Conservation (phyloP, 2,797 vertebrate genomes). For the Uromys caudimaculatus region DNA sequence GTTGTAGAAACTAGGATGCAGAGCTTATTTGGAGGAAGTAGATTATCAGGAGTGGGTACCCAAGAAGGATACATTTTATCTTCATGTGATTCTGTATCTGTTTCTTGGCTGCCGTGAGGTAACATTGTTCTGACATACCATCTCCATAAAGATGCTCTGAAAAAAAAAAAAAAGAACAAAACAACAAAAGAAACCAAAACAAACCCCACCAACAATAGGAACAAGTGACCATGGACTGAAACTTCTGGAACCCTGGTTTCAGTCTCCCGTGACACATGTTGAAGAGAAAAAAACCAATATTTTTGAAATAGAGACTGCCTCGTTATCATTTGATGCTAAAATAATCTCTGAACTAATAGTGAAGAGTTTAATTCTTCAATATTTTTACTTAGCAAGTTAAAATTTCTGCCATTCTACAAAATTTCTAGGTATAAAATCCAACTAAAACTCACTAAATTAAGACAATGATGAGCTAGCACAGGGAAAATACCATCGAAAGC, state of each 20-base stretch:
- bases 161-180: background rate
- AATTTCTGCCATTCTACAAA: constrained; percentile 7
- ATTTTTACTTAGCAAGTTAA: constrained; percentile 28
- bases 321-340: constrained; percentile 52
- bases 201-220: background rate
- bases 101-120: background rate
- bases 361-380: background rate
- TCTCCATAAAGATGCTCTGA: background rate
- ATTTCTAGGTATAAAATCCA: constrained; percentile 42
- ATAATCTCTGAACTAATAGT: constrained; percentile 14
- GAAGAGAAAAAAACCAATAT: constrained; percentile 48
- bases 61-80: background rate
- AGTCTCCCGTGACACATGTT: background rate
- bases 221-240: background rate
- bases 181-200: background rate
- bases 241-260: background rate
- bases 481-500: constrained; percentile 17
- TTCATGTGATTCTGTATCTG: background rate
- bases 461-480: background rate
- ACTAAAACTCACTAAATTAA: constrained; percentile 50
- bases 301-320: constrained; percentile 38
- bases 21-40: background rate
- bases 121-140: background rate
- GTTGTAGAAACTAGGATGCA: background rate
- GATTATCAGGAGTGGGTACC: background rate